phyloP scores from a whole-genome alignment of 2,113 vertebrate genomes.

The Saimiri boliviensis region DNA sequence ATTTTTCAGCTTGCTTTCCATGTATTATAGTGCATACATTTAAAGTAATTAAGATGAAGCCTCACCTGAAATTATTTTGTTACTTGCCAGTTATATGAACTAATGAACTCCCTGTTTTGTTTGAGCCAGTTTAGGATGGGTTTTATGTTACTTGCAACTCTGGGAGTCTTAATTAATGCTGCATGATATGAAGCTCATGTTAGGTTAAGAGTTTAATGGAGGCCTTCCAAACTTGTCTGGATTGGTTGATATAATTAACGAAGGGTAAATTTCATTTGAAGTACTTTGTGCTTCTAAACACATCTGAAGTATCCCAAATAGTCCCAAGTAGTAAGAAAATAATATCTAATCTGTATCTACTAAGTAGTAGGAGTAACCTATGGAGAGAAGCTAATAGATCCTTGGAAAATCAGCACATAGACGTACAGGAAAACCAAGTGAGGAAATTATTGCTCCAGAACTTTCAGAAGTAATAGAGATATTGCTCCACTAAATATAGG shows the following conservation, averaged over 20 bases:
- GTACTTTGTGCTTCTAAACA: neutral
- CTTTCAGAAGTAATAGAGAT: constrained; percentile 47
- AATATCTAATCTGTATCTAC: neutral
- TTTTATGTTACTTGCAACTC: neutral
- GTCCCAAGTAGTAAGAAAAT: neutral
- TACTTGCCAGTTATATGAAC: neutral
- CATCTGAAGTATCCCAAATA: neutral
- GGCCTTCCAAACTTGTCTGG: neutral
- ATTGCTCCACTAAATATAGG: constrained; percentile 14
- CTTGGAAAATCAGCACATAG: neutral
- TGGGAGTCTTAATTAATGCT: neutral
- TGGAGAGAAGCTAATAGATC: neutral
- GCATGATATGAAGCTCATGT: neutral
- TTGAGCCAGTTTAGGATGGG: neutral
- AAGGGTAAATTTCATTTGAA: neutral
- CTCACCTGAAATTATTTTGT: neutral
- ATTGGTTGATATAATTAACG: neutral
- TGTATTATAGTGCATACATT: neutral
- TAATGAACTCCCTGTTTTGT: neutral
- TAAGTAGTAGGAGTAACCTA: neutral
- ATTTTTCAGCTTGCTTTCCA: neutral
- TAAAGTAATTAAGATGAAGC: neutral
- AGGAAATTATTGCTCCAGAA: constrained; percentile 23
- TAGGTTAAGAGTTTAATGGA: neutral
- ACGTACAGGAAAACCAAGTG: constrained; percentile 2